These are phyloP conservation scores for Eurypyga helias DNA, from an alignment of 2,113 vertebrate species.

Conservation along the genomic window DNA sequence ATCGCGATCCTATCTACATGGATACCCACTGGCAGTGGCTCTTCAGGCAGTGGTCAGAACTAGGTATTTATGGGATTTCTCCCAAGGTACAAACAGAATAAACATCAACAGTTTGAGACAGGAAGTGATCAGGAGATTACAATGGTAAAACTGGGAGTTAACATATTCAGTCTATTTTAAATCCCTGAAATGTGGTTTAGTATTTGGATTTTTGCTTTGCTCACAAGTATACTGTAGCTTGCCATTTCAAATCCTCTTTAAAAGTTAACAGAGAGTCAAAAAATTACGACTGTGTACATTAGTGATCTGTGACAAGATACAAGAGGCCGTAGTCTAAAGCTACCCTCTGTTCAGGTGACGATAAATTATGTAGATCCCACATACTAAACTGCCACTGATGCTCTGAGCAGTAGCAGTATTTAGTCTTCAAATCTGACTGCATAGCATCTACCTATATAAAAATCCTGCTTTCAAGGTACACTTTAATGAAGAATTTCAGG, in stretches of 20 bases:
- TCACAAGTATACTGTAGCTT: background rate
- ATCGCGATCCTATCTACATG: background rate
- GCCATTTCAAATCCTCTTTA: background rate
- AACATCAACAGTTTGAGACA: background rate
- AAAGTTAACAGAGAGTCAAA: background rate
- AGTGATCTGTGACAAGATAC: background rate
- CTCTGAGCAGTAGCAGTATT: background rate
- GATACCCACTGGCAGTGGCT: background rate
- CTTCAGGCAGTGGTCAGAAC: background rate
- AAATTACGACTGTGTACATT: background rate
- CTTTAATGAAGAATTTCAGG: slow-evolving; percentile 1
- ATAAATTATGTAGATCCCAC: background rate
- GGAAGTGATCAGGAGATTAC: background rate
- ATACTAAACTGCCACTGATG: background rate
- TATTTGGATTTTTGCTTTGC: background rate
- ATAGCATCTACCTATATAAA: background rate
- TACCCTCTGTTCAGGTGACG: background rate
- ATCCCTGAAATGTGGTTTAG: background rate
- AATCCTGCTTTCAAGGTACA: background rate
- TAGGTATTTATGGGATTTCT: background rate
- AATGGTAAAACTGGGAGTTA: background rate
- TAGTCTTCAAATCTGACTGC: background rate
- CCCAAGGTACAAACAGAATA: background rate
- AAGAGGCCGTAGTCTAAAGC: background rate
- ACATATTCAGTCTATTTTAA: background rate